Base-by-base conservation (phyloP, 2,888 invertebrate genomes). In the Ctena decussata region DNA sequence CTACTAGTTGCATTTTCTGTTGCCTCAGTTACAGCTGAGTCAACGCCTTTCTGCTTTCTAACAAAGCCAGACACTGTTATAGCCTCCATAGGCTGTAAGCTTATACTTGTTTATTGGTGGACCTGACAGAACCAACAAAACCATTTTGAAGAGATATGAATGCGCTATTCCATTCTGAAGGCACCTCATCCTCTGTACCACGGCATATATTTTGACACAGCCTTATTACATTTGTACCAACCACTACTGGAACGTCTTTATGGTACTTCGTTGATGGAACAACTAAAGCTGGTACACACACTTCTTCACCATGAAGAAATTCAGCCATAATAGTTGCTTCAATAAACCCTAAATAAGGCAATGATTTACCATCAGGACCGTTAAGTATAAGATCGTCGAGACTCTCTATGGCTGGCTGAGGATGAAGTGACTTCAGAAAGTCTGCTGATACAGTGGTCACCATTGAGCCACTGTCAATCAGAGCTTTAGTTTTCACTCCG, bases 71-170 rank as follows among this genome's bases (percentile, higher is more conserved):
- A 70, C 8, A 81, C 37, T 24, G 41, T 70, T 70, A 49, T 49
- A 30, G 44, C 27, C 53, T 81, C 81, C 8, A 46, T 76, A 37
- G 81, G 81, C 5, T 76, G 0, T 35, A 81, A 53, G 11, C n/a
- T 81, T 0, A 71, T 49, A 21, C n/a, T 49, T 5, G 21, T 49
- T 49, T 49, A 21, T 49, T 49, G 8, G 49, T 49, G 60, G 24
- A 37, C 21, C 49, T 49, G 5, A 49, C 49, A 21, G 49, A 49
- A 15, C 49, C 49, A 49, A 49, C 49, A 49, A 49, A 49, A 15
- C 49, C 49, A 49, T 21, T 49, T 49, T 49, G 49, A 5, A 49
- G 49, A 21, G 49, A 18, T 8, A 57, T 3, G 37, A 76, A 57
- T n/a, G 76, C 76, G 24, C 37, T 39, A 5, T 77, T 65, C 60